Conservation (phyloP, 2,797 vertebrate species). For the Chelonia mydas region DNA sequence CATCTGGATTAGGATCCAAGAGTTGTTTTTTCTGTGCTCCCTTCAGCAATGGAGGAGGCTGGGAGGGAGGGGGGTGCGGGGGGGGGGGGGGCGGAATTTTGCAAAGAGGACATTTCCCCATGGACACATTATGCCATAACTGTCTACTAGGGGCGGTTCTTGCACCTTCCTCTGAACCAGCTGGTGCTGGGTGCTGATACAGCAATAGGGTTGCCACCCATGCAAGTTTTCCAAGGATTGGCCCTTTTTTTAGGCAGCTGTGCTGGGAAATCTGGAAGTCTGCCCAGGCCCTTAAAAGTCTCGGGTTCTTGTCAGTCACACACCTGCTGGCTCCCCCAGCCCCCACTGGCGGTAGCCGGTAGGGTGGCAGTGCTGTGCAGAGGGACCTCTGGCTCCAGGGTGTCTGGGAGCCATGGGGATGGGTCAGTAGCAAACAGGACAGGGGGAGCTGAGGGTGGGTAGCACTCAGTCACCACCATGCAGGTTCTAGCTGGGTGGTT, state of each 20-base stretch:
- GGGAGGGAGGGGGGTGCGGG: rapidly evolving
- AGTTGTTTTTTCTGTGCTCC: background rate
- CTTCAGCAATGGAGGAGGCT: background rate
- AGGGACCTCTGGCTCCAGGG: too few species aligned
- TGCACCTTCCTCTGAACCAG: background rate
- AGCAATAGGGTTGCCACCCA: background rate
- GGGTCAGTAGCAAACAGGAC: background rate
- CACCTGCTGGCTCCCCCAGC: background rate
- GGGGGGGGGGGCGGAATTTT: background rate
- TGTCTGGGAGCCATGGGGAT: background rate
- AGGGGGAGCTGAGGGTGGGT: too few species aligned
- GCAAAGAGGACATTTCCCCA: background rate
- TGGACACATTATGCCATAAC: background rate
- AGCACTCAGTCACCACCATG: too few species aligned
- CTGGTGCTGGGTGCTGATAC: background rate
- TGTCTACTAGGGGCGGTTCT: background rate
- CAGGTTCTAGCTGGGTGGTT: too few species aligned
- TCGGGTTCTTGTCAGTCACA: background rate
- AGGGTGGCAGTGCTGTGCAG: too few species aligned
- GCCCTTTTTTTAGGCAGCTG: too few species aligned
- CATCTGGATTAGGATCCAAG: background rate
- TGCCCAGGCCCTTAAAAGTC: background rate
- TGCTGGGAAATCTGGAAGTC: background rate
- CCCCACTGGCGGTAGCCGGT: too few species aligned
- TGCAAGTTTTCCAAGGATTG: background rate